Percentiles rank a stretch among this genome's conserved stretches.
These are phyloP conservation scores for Theonella swinhoei DNA, from an alignment of 37 sponge, comb jelly and placozoan genomes.

Conservation along the genomic window DNA sequence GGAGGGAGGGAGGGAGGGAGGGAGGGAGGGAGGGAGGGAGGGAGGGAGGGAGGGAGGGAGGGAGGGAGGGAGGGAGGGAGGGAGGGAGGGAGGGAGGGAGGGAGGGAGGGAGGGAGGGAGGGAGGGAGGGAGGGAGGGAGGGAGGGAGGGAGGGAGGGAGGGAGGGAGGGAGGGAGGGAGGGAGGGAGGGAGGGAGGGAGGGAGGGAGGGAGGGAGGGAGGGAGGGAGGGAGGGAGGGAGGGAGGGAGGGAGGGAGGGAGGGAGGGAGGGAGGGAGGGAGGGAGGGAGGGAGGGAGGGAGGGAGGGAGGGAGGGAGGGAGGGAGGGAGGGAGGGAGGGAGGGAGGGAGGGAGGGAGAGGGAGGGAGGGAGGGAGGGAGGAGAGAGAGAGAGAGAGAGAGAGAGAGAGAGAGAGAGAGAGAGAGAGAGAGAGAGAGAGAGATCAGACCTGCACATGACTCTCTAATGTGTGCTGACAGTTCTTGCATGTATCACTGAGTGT, in stretches of 20 bases:
- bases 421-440: not conserved
- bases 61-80: not conserved
- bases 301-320: not conserved
- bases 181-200: not conserved
- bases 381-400: not conserved
- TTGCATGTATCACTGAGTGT: slow-evolving; percentile 32
- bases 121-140: not conserved
- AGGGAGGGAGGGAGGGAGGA: not conserved
- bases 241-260: not conserved
- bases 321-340: not conserved
- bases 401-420: not conserved
- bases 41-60: not conserved
- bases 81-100: not conserved
- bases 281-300: not conserved
- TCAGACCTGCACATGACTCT: slow-evolving; percentile 10
- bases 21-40: not conserved
- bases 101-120: not conserved
- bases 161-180: not conserved
- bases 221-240: not conserved
- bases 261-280: not conserved
- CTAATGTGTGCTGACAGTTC: slow-evolving; percentile 51
- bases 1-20: not conserved
- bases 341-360: not conserved
- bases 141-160: not conserved
- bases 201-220: not conserved